These are phyloP conservation scores for Cepaea hortensis DNA, from an alignment of 2,888 invertebrate species.

Conservation along the genomic window DNA sequence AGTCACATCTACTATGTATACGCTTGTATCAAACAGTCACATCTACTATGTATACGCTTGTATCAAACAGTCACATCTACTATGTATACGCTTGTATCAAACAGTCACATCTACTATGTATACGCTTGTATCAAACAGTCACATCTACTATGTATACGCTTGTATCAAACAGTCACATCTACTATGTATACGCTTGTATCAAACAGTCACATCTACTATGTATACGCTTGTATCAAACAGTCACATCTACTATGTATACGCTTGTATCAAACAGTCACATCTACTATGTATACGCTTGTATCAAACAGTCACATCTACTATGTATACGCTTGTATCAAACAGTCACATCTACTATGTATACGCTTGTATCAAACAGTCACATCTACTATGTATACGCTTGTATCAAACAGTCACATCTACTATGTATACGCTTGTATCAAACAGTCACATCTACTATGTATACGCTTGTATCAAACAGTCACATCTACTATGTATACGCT, in stretches of 20 bases:
- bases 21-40: slow-evolving; percentile 78
- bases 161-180: slow-evolving; percentile 78
- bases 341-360: slow-evolving; percentile 78
- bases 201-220: slow-evolving; percentile 78
- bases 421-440: slow-evolving; percentile 3
- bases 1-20: slow-evolving; percentile 78
- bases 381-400: no score
- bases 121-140: slow-evolving; percentile 78
- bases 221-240: slow-evolving; percentile 78
- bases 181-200: no score
- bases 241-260: no score
- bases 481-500: no score
- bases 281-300: no score
- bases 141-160: no score
- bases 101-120: slow-evolving; percentile 78
- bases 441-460: slow-evolving; percentile 78
- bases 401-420: slow-evolving; percentile 78
- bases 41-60: no score
- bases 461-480: slow-evolving; percentile 78
- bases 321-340: slow-evolving; percentile 52
- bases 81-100: slow-evolving; percentile 3
- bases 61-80: slow-evolving; percentile 78
- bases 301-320: slow-evolving; percentile 78
- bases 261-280: slow-evolving; percentile 78
- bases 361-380: slow-evolving; percentile 78